Percentiles rank a stretch among this genome's conserved stretches.
These are phyloP conservation scores for Spea hammondii DNA, from an alignment of 2,797 vertebrate genomes.

Conservation along the genomic window DNA sequence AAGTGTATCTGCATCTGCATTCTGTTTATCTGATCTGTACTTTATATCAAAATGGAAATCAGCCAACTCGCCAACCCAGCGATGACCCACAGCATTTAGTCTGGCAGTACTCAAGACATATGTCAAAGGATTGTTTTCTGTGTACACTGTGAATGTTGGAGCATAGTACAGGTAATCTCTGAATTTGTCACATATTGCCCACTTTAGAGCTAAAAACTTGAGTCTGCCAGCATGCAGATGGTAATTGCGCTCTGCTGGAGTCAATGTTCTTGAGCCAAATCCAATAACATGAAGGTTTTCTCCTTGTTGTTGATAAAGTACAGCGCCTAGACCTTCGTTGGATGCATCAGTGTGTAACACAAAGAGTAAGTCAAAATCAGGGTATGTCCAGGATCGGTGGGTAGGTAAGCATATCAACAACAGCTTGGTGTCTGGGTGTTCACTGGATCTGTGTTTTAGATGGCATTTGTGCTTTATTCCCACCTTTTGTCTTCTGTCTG, in stretches of 20 bases:
- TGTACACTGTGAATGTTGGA: not conserved
- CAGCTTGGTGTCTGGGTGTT: conserved; percentile 2
- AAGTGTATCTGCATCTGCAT: conserved; percentile 6
- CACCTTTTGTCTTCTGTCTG: not conserved
- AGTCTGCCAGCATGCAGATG: not conserved
- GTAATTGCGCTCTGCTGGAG: not conserved
- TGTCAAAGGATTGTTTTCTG: conserved; percentile 2
- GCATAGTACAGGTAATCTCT: not conserved
- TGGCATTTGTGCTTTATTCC: not conserved
- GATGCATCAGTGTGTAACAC: not conserved
- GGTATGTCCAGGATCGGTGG: conserved; percentile 7
- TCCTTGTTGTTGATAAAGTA: not conserved
- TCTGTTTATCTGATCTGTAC: not conserved
- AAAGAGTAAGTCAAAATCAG: conserved; percentile 4
- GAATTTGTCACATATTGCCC: not conserved
- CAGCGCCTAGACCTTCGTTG: not conserved
- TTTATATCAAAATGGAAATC: not conserved
- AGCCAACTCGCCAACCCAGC: not conserved
- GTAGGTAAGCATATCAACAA: conserved; percentile 1
- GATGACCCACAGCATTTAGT: conserved; percentile 1
- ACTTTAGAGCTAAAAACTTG: not conserved
- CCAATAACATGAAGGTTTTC: too few relatives aligned
- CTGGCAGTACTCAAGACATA: not conserved
- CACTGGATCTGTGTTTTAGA: conserved; percentile 9
- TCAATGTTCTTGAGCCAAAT: too few relatives aligned